Evolutionary conservation across 2,888 invertebrate genomes (phyloP), one percentile per base, ranked within the genome.

Genomic region (Pollenia angustigena): DNA sequence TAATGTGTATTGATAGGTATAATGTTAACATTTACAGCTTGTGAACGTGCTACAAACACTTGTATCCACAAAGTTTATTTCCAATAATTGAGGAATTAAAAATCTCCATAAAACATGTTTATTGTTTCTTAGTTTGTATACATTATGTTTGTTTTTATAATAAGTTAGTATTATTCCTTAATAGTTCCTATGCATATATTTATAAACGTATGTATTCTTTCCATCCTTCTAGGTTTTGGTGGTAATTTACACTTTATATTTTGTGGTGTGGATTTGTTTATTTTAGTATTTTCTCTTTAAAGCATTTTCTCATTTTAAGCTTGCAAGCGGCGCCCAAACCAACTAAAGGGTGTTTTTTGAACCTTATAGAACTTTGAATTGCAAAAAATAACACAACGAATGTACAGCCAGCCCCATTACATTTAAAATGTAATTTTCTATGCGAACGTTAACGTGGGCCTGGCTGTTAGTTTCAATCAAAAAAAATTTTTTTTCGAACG

Each of bases 1-100:
- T 23, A 10, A 64, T 56, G 58, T 56, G 32, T 44, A 54, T 66
- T 32, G 46, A 64, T 64, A 56, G 4, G 60, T 66, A 68, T 58
- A 48, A 42, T 44, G 50, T 54, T 54, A n/a, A 58, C 58, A 52
- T 60, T 79, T 48, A 74, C 23, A 69, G 16, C 32, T 90, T 89
- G 89, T 91, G 90, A 89, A 90, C 90, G 90, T 88, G 91, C 89
- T 87, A 91, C 90, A 90, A 90, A 90, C 88, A 85, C 80, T 80
- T 87, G 76, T 82, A 82, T 72, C 80, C 78, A 80, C 58, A 60
- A 40, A 32, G 69, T 72, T 69, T 69, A 64, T 72, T 74, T 46
- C 66, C 68, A 66, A 69, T 54, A 62, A 69, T 82, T 75, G 52
- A 75, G 44, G 58, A 69, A 68, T 68, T 52, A 32, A 62, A 78